phyloP scores from a whole-genome alignment of 2,797 vertebrate species.

The Sebastes baramenuke region DNA sequence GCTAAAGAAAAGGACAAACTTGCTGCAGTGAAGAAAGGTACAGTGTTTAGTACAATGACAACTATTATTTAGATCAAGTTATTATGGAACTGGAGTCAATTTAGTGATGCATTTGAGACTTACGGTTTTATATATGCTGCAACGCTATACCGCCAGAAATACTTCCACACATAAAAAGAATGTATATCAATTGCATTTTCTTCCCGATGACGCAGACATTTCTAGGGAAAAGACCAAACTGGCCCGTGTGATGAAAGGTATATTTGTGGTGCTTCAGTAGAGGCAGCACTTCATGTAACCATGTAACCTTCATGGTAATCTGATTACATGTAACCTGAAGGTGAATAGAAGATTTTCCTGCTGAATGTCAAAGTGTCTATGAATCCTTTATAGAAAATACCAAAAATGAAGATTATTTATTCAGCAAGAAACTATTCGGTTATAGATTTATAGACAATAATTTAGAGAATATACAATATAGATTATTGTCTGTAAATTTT shows the following conservation, averaged over 20 bases:
- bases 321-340: slow-evolving; percentile 21
- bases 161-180: neutral
- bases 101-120: neutral
- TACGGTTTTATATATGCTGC: neutral
- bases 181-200: slow-evolving; percentile 20
- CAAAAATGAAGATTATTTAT: neutral
- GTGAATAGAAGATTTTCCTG: neutral
- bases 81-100: neutral
- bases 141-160: neutral
- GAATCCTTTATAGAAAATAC: neutral
- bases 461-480: neutral
- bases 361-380: neutral
- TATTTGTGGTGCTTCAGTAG: slow-evolving; percentile 17
- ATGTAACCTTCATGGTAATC: neutral
- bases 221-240: slow-evolving; percentile 45
- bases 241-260: slow-evolving; percentile 52
- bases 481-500: neutral
- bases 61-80: neutral
- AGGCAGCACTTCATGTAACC: slow-evolving; percentile 14
- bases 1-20: slow-evolving; percentile 51
- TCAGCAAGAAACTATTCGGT: slow-evolving; percentile 15
- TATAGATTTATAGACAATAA: neutral
- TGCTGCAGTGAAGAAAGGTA: slow-evolving; percentile 61
- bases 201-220: slow-evolving; percentile 27
- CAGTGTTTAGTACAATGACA: neutral